Evolutionary conservation across 2,888 invertebrate species (phyloP).

Genomic region (Troides helena): DNA sequence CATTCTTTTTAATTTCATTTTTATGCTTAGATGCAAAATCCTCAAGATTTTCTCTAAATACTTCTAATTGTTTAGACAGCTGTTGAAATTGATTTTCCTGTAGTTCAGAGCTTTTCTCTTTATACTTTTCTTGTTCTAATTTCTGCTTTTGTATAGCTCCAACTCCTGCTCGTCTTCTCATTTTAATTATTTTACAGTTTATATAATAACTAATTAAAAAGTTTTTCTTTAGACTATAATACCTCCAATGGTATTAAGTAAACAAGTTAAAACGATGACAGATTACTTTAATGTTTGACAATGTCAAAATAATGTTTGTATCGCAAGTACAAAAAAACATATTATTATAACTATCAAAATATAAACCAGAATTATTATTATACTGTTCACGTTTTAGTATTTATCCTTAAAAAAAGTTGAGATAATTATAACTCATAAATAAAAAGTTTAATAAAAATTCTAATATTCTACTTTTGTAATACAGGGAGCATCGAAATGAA

Average conservation of each 20-base stretch:
- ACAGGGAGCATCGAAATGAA: too few relatives aligned
- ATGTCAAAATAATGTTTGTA: not conserved
- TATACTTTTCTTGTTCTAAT: slow-evolving; percentile 92
- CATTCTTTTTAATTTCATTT: slow-evolving; percentile 95
- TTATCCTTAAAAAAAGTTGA: too few relatives aligned
- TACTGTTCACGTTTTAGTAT: too few relatives aligned
- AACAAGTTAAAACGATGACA: not conserved
- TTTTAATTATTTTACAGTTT: slow-evolving; percentile 48
- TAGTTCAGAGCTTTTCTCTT: slow-evolving; percentile 93
- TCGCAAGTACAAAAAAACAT: not conserved
- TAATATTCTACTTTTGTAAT: too few relatives aligned
- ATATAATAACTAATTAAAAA: not conserved
- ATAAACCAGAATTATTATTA: too few relatives aligned
- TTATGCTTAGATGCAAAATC: slow-evolving; percentile 98
- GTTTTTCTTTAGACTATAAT: not conserved
- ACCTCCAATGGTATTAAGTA: not conserved
- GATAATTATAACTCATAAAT: too few relatives aligned
- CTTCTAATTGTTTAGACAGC: slow-evolving; percentile 96
- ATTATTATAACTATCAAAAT: too few relatives aligned
- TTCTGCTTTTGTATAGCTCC: slow-evolving; percentile 95
- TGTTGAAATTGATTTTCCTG: slow-evolving; percentile 96
- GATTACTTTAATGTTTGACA: not conserved
- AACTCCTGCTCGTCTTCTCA: slow-evolving; percentile 91
- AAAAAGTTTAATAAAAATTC: too few relatives aligned
- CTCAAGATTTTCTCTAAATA: slow-evolving; percentile 94